These are phyloP conservation scores for Lasius fuliginosus DNA, from an alignment of 2,888 invertebrate genomes.

Conservation along the genomic window DNA sequence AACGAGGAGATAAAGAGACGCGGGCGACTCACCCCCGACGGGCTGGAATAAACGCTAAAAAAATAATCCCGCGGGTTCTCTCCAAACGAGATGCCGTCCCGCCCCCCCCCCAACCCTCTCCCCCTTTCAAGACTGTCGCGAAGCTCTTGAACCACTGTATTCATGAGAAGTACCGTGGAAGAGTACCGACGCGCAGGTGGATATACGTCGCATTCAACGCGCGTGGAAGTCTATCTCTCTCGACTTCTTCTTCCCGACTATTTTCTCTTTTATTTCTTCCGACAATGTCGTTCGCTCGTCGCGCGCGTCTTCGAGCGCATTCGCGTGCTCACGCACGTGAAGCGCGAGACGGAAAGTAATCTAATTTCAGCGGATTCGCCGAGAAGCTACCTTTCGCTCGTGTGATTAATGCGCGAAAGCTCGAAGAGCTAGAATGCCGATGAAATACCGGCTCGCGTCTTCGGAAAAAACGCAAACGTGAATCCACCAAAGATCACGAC, in stretches of 20 bases:
- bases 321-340: constrained; percentile 18
- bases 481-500: neutral
- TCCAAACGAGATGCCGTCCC: constrained; percentile 21
- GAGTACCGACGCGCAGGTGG: constrained; percentile 31
- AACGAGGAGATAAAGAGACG: constrained; percentile 50
- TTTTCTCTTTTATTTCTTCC: constrained; percentile 41
- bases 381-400: constrained; percentile 19
- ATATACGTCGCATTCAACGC: constrained; percentile 41
- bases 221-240: neutral
- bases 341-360: constrained; percentile 31
- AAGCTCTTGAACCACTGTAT: constrained; percentile 45
- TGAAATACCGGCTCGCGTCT: neutral
- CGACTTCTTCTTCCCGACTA: neutral
- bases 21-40: neutral
- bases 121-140: neutral
- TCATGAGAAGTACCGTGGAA: constrained; percentile 37
- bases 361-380: constrained; percentile 30
- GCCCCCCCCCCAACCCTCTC: neutral
- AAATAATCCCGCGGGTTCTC: constrained; percentile 37
- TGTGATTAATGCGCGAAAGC: constrained; percentile 32
- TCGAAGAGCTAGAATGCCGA: neutral
- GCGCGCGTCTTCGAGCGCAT: constrained; percentile 3
- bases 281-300: constrained; percentile 6
- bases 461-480: neutral
- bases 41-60: constrained; percentile 44